Percentiles rank a stretch among this genome's conserved stretches.
phyloP scores from a whole-genome alignment of 1,140 invertebrate species.

The Teleopsis dalmanni region DNA sequence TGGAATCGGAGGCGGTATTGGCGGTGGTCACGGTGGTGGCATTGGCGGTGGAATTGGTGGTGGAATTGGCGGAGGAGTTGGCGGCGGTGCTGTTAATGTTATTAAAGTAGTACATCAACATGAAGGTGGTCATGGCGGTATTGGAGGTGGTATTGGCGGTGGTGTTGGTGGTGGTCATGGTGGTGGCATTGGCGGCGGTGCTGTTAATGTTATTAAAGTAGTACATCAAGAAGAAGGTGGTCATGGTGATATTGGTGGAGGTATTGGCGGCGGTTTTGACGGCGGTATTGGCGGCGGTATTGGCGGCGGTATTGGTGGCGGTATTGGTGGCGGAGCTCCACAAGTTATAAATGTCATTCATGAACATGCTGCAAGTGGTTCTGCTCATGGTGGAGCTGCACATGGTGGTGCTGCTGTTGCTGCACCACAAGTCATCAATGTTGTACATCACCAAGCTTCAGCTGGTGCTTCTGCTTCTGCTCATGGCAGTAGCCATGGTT shows the following conservation, averaged over 20 bases:
- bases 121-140: slow-evolving; percentile 12
- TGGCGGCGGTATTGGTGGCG: too few relatives aligned
- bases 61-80: background rate
- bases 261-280: background rate
- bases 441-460: slow-evolving; percentile 24
- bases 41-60: slow-evolving; percentile 10
- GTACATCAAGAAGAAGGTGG: background rate
- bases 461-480: background rate
- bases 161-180: slow-evolving; percentile 1
- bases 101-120: background rate
- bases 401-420: slow-evolving; percentile 20
- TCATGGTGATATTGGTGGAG: too few relatives aligned
- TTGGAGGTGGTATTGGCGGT: slow-evolving; percentile 9
- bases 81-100: background rate
- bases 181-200: background rate
- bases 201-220: background rate
- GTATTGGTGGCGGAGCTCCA: slow-evolving; percentile 4
- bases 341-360: slow-evolving; percentile 6
- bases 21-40: slow-evolving; percentile 1
- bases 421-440: slow-evolving; percentile 26
- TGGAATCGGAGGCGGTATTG: too few relatives aligned
- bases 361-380: slow-evolving; percentile 6
- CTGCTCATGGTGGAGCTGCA: slow-evolving; percentile 10
- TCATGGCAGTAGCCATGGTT: slow-evolving; percentile 3
- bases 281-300: too few relatives aligned